phyloP scores from a whole-genome alignment of 1,140 invertebrate genomes.

The Anadara kagoshimensis region DNA sequence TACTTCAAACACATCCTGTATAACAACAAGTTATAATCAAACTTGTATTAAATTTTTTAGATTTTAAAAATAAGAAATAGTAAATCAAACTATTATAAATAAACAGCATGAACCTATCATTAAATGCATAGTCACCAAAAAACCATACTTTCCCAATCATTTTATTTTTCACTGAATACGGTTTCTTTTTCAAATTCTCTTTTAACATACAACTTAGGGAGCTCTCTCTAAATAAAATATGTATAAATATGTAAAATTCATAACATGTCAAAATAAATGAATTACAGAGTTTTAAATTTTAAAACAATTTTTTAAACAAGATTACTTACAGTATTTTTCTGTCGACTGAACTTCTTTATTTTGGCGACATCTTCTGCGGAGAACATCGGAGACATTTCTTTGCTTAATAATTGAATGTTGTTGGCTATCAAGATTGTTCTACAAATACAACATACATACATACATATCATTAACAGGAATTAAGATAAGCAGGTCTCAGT shows the following conservation, averaged over 20 bases:
- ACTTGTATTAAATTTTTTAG: no score
- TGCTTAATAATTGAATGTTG: conserved; percentile 91
- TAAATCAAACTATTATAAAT: no score
- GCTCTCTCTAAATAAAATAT: neutral
- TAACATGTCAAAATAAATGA: neutral
- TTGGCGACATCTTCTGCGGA: conserved; percentile 90
- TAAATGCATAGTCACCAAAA: no score
- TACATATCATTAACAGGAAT: no score
- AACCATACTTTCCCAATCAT: no score
- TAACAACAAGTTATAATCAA: conserved; percentile 40
- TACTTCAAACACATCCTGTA: conserved; percentile 91
- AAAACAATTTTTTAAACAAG: no score
- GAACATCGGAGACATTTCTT: conserved; percentile 88
- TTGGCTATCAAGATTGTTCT: conserved; percentile 96
- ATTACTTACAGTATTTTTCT: conserved; percentile 73
- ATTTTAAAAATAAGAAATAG: no score
- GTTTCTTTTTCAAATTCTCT: no score
- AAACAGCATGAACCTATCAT: no score
- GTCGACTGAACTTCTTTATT: conserved; percentile 90
- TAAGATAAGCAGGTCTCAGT: no score
- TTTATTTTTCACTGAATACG: no score
- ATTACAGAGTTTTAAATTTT: neutral
- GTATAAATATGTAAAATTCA: neutral
- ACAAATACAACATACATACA: conserved; percentile 35
- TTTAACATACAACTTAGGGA: no score